phyloP scores from a whole-genome alignment of 23 tunicate species.

The Oikopleura albicans region DNA sequence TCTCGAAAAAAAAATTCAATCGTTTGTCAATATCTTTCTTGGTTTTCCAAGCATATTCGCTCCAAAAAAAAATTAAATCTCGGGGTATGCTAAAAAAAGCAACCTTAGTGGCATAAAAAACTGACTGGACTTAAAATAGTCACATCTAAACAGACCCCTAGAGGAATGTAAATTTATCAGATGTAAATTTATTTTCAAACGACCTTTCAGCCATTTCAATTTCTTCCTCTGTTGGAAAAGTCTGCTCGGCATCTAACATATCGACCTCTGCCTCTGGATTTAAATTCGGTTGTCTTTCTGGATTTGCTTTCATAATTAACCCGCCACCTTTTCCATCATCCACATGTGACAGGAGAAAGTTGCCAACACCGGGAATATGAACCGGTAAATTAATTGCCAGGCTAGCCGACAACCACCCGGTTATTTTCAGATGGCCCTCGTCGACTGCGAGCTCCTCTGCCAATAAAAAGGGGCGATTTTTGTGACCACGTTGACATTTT shows the following conservation, averaged over 20 bases:
- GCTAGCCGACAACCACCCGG: background rate
- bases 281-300: constrained; percentile 25
- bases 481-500: background rate
- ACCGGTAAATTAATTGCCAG: constrained; percentile 56
- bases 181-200: background rate
- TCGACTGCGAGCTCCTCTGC: background rate
- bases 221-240: constrained; percentile 94
- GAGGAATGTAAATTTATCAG: background rate
- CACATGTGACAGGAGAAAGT: constrained; percentile 37
- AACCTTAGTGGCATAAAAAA: background rate
- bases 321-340: constrained; percentile 22
- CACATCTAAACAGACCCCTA: background rate
- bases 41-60: too few species aligned
- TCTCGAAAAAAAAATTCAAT: too few species aligned
- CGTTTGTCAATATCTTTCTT: too few species aligned
- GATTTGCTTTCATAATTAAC: constrained; percentile 19
- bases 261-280: constrained; percentile 49
- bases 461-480: background rate
- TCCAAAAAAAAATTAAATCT: too few species aligned
- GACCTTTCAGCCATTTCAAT: constrained; percentile 44
- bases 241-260: constrained; percentile 85
- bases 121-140: background rate
- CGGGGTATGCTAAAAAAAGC: too few species aligned
- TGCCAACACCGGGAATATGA: constrained; percentile 77
- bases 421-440: background rate